Base-by-base conservation (phyloP, 2,888 invertebrate genomes). In the Magallana nippona region DNA sequence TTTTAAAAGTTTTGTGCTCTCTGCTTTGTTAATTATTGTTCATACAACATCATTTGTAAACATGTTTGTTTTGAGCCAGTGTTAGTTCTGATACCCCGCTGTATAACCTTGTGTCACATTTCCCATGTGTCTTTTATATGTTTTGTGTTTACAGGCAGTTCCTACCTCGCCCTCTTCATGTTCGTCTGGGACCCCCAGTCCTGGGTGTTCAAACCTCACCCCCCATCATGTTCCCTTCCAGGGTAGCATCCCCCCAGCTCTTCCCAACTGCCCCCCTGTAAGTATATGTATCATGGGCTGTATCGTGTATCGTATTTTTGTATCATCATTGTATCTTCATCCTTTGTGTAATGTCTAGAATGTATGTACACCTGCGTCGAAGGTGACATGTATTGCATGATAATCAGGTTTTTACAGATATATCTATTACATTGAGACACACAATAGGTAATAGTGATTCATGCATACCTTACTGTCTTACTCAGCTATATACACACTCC, bases 181-280 rank as follows among this genome's bases (percentile, higher is more conserved):
- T 13, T 78, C 78, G 13, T 78, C 78, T 22, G 55, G 19, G 55
- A 78, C 78, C 78, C 55, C 78, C 1, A 56, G 78, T 55, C 55
- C 78, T 17, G 55, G 56, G n/a, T 55, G 78, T 55, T 27, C 19
- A 55, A 56, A n/a, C 22, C 55, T 56, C 55, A 19, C 78, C 78
- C 32, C 78, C 19, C 78, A 15, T 56, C 78, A 78, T 55, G 55
- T n/a, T 3, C 78, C 78, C 55, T 44, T 56, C 55, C 78, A 78
- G n/a, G 55, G 19, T 27, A 55, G 55, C n/a, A 55, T 56, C 10
- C 78, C 78, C 55, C 78, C 78, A 78, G 56, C 80, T 17, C 56
- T 80, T 22, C 80, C 56, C 57, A 17, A 57, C 27, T 58, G 57
- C 10, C 80, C 56, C 32, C 58, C 80, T 57, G 58, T 80, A 80